Conservation (phyloP, 2,888 invertebrate genomes). For the Dendrolimus pini region DNA sequence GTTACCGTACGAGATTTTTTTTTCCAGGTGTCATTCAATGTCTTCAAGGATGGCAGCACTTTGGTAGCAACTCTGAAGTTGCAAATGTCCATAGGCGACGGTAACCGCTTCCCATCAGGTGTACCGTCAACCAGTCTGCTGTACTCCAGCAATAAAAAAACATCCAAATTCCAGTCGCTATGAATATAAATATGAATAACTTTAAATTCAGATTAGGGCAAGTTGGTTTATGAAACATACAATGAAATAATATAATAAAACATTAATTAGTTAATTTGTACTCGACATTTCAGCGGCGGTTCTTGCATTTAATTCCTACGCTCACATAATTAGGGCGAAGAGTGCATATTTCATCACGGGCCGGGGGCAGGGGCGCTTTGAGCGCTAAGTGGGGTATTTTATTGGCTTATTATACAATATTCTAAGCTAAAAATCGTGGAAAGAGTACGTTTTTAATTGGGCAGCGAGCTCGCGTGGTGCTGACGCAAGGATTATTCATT, state of each 20-base stretch:
- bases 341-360: constrained; percentile 70
- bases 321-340: constrained; percentile 63
- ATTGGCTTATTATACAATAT: constrained; percentile 77
- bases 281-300: constrained; percentile 31
- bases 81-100: no score
- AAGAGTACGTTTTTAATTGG: constrained; percentile 76
- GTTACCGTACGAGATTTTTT: no score
- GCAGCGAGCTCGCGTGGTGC: constrained; percentile 65
- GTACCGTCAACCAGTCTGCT: no score
- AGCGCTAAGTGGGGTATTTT: constrained; percentile 75
- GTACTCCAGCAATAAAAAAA: no score
- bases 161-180: no score
- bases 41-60: no score
- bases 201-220: no score
- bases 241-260: constrained; percentile 6
- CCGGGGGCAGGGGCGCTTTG: constrained; percentile 33
- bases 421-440: constrained; percentile 76
- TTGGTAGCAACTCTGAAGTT: no score
- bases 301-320: constrained; percentile 66
- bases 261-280: constrained; percentile 28
- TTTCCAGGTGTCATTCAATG: no score
- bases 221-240: no score
- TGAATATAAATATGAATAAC: no score
- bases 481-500: constrained; percentile 74
- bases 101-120: no score